These are phyloP conservation scores for Diachasma alloeum DNA, from an alignment of 1,140 invertebrate genomes.

Conservation along the genomic window DNA sequence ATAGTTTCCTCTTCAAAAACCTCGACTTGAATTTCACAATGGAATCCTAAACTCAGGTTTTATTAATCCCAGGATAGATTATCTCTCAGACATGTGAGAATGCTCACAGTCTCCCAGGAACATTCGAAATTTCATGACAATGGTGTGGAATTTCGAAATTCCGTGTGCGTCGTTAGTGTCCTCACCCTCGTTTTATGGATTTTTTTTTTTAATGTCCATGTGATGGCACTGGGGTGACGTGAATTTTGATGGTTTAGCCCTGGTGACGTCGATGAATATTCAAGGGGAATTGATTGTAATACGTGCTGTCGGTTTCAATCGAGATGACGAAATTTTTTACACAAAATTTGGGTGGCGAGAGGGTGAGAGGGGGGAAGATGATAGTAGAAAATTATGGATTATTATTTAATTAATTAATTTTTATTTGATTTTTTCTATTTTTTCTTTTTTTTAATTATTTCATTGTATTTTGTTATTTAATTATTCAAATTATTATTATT, in stretches of 20 bases:
- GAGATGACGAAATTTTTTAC: not conserved
- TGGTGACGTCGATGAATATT: not conserved
- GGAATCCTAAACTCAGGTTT: not conserved
- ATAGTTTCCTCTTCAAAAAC: not conserved
- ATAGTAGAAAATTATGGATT: too few relatives aligned
- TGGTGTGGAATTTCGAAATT: constrained; percentile 44
- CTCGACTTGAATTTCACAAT: not conserved
- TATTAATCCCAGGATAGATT: not conserved
- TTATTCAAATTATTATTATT: too few relatives aligned
- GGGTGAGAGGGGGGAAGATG: too few relatives aligned
- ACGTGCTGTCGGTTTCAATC: not conserved
- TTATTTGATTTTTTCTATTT: too few relatives aligned
- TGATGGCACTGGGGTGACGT: not conserved
- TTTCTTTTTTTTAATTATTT: too few relatives aligned
- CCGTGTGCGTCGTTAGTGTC: constrained; percentile 6
- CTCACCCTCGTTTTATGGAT: not conserved
- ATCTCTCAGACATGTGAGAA: constrained; percentile 49
- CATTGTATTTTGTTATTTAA: too few relatives aligned
- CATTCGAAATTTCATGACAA: constrained; percentile 49
- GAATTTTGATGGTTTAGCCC: not conserved
- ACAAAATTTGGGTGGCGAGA: too few relatives aligned
- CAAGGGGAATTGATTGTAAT: not conserved
- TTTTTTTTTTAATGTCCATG: not conserved
- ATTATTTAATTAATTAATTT: too few relatives aligned
- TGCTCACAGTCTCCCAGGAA: constrained; percentile 49